phyloP scores from a whole-genome alignment of 1,140 invertebrate species.

The Sinella curviseta region DNA sequence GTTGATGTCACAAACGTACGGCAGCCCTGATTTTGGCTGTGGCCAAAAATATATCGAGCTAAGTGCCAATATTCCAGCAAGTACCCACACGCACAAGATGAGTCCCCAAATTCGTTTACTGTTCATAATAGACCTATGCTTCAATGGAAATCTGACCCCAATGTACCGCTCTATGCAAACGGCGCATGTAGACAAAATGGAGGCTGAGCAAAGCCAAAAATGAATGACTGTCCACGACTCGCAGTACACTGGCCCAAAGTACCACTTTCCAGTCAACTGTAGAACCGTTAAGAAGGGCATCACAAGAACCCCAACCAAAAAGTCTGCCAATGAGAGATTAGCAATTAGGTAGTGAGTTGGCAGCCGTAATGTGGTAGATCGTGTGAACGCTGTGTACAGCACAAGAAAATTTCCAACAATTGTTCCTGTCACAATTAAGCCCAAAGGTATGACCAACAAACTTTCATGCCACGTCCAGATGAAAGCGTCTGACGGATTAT shows the following conservation, averaged over 20 bases:
- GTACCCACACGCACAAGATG: conserved; percentile 15
- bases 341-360: conserved; percentile 58
- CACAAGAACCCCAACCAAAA: conserved; percentile 55
- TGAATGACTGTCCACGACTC: conserved; percentile 27
- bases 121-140: conserved; percentile 9
- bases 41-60: not conserved
- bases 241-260: conserved; percentile 32
- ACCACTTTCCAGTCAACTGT: conserved; percentile 44
- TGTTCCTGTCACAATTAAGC: conserved; percentile 6
- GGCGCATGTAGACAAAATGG: conserved; percentile 30
- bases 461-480: conserved; percentile 6
- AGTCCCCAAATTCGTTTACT: not conserved
- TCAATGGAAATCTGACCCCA: conserved; percentile 25
- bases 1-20: not conserved
- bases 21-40: not conserved
- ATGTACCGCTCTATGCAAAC: conserved; percentile 39
- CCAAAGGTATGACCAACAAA: not conserved
- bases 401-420: conserved; percentile 28
- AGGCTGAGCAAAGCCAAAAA: conserved; percentile 37
- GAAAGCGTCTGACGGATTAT: not conserved
- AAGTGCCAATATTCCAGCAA: not conserved
- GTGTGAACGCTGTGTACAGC: not conserved
- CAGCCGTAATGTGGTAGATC: conserved; percentile 48
- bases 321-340: conserved; percentile 58
- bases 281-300: conserved; percentile 57